Percentiles rank a stretch among this genome's conserved stretches.
phyloP scores from a whole-genome alignment of 92 coral and sea anemone genomes.

The Palythoa heliodiscus region DNA sequence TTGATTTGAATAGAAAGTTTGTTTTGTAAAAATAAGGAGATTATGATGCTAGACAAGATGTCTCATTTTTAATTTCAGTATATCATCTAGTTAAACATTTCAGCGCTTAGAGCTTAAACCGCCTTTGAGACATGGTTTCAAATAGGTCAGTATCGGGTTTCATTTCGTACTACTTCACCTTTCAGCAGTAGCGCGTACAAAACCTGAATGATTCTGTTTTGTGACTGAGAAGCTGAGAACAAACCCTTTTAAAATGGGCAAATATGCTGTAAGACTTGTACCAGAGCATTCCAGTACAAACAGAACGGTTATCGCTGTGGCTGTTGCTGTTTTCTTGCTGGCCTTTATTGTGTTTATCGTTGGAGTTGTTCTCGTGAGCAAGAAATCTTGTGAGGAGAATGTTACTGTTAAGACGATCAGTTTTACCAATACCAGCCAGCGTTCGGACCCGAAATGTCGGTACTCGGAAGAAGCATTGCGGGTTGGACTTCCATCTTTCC shows the following conservation, averaged over 20 bases:
- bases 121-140: no score
- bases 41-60: no score
- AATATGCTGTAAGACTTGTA: neutral
- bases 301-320: neutral
- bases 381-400: neutral
- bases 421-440: neutral
- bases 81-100: no score
- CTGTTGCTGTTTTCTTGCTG: neutral
- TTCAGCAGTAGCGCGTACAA: no score
- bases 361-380: conserved; percentile 28
- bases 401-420: neutral
- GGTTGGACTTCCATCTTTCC: conserved; percentile 70
- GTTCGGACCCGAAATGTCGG: conserved; percentile 42
- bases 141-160: no score
- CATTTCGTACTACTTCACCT: no score
- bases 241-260: conserved; percentile 1
- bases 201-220: no score
- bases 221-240: no score
- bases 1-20: no score
- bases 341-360: conserved; percentile 20
- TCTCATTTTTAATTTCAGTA: no score
- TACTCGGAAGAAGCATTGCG: conserved; percentile 78
- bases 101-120: no score
- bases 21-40: no score
- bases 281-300: neutral